phyloP scores from a whole-genome alignment of 2,888 invertebrate species.

The Aquatica leii region DNA sequence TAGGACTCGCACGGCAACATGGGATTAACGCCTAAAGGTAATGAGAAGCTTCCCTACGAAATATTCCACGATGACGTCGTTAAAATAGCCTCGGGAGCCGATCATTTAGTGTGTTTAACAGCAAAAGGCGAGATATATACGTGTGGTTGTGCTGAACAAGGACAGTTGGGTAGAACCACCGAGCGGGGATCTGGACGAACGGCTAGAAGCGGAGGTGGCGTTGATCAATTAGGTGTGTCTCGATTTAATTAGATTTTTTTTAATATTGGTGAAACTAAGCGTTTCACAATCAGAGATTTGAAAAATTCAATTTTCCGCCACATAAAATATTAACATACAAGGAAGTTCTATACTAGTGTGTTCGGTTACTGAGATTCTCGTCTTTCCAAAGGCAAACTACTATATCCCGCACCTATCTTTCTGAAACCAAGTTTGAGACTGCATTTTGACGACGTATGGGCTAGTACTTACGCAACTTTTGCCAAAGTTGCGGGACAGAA shows the following conservation, averaged over 20 bases:
- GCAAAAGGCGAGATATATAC: constrained; percentile 75
- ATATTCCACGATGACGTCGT: constrained; percentile 70
- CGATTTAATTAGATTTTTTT: constrained; percentile 5
- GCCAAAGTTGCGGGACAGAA: constrained; percentile 71
- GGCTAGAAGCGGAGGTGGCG: constrained; percentile 63
- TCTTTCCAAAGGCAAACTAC: constrained; percentile 63
- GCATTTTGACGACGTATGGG: constrained; percentile 83
- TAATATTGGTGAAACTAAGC: too few relatives aligned
- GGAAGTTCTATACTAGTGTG: too few relatives aligned
- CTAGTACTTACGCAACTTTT: constrained; percentile 87
- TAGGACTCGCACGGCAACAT: constrained; percentile 91
- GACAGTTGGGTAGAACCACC: constrained; percentile 89
- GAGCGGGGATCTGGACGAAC: constrained; percentile 73
- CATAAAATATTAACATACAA: too few relatives aligned
- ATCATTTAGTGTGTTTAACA: constrained; percentile 88
- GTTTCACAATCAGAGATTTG: too few relatives aligned
- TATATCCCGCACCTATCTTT: constrained; percentile 69
- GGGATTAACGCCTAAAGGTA: constrained; percentile 77
- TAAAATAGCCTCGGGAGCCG: constrained; percentile 88
- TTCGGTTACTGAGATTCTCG: too few relatives aligned
- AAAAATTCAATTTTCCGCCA: too few relatives aligned
- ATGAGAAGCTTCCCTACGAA: constrained; percentile 68
- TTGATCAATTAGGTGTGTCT: constrained; percentile 52
- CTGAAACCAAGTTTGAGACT: constrained; percentile 63
- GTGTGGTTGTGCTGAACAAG: constrained; percentile 93